Base-by-base conservation (phyloP, 2,113 vertebrate genomes). In the Colaptes auratus region DNA sequence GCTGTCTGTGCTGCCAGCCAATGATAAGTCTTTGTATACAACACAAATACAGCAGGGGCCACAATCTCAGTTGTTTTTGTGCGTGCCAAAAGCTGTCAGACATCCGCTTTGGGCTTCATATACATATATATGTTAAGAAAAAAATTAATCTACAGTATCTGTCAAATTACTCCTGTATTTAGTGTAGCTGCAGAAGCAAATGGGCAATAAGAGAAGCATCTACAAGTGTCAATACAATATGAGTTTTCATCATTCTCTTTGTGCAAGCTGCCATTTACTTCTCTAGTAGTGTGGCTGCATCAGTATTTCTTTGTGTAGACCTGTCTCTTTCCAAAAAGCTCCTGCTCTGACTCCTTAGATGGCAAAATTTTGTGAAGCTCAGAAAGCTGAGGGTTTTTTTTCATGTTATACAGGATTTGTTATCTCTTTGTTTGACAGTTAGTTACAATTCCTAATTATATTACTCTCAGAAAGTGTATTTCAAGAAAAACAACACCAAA, bases 111-210 rank as follows among this genome's bases (percentile, higher is more conserved):
- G 55, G 65, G 63, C 16, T 95, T 95, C 66, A 88, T 76, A 84
- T 36, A 36, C 36, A 36, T 12, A 39, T 70, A 21, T 82, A 89
- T 88, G 92, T 95, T 95, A 91, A 83, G 90, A 75, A 88, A 92
- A 79, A 76, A 79, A 88, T 31, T 67, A 52, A 79, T 79, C 75
- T 88, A n/a, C 8, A n/a, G 10, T 77, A 64, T 64, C 78, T 91
- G 82, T 78, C 75, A 88, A 86, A 28, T 1, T 64, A 67, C 9
- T 94, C 27, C 17, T 79, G 14, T 73, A 28, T 81, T 88, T 79
- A 56, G 56, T 72, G 42, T 31, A 72, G 59, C 55, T 86, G 23
- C 31, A 87, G 21, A 82, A 67, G 13, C 24, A 89, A 96, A 77
- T 2, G 10, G 16, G 16, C 31, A 76, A 76, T 8, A 69, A n/a